Percentiles rank a stretch among this genome's conserved stretches.
phyloP scores from a whole-genome alignment of 2,113 vertebrate genomes.

The Prunella fulvescens region DNA sequence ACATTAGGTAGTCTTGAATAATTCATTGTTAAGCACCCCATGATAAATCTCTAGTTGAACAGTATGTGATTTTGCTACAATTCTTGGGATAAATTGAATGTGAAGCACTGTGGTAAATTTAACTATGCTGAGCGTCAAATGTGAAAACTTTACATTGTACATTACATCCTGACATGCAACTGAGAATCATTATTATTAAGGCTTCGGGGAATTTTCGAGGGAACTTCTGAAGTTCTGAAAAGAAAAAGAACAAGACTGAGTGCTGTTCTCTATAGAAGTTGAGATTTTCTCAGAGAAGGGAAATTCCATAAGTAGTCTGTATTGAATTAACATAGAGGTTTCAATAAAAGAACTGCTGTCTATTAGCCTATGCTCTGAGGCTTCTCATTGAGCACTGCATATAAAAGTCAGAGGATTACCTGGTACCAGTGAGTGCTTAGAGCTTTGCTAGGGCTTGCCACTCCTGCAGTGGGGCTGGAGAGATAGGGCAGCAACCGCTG shows the following conservation, averaged over 20 bases:
- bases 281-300: slow-evolving; percentile 20
- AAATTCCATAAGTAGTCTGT: slow-evolving; percentile 1
- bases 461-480: not conserved
- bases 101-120: slow-evolving; percentile 37
- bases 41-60: slow-evolving; percentile 20
- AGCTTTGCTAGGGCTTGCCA: not conserved
- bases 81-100: not conserved
- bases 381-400: not conserved
- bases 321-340: slow-evolving; percentile 9
- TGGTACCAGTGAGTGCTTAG: not conserved
- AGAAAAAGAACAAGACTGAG: not conserved
- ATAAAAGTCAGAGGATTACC: not conserved
- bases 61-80: slow-evolving; percentile 19
- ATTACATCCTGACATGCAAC: not conserved
- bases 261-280: not conserved
- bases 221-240: slow-evolving; percentile 51
- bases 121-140: not conserved
- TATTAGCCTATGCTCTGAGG: not conserved
- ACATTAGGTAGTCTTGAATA: slow-evolving; percentile 24
- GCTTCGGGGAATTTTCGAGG: slow-evolving; percentile 51
- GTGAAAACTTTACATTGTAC: slow-evolving; percentile 1
- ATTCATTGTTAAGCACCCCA: slow-evolving; percentile 52
- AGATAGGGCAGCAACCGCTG: not conserved
- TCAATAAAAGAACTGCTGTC: not conserved
- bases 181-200: slow-evolving; percentile 31